A percentile compares a stretch with the other conserved stretches of the same genome.
Conservation (phyloP, 2,797 vertebrate genomes). For the Psittacula derbiana region DNA sequence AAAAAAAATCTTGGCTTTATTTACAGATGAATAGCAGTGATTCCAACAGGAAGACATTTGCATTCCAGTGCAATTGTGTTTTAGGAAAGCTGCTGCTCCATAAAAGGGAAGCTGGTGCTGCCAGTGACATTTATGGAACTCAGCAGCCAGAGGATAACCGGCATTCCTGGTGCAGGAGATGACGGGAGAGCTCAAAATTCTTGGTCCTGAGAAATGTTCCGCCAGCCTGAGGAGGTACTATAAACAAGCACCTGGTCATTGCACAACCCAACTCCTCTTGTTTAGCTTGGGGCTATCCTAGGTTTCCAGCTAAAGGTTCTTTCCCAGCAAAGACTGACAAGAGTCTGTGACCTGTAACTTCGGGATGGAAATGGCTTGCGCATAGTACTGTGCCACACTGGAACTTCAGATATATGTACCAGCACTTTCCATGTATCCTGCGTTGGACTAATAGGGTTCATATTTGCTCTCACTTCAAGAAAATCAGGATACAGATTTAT, state of each 20-base stretch:
- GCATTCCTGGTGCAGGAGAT: neutral
- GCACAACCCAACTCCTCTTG: neutral
- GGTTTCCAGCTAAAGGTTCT: neutral
- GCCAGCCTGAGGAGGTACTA: neutral
- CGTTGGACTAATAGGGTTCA: neutral
- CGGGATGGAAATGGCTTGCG: neutral
- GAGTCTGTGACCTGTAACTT: neutral
- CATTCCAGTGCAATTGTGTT: neutral
- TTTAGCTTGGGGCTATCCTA: neutral
- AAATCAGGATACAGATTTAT: neutral
- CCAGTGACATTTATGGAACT: neutral
- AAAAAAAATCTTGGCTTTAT: neutral
- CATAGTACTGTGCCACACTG: neutral
- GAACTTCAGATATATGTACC: neutral
- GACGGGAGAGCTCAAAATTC: neutral
- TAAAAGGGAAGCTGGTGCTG: conserved; percentile 3
- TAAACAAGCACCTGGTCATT: neutral
- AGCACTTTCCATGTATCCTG: neutral
- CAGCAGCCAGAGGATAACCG: neutral
- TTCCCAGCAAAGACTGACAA: neutral
- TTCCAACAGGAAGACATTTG: conserved; percentile 1
- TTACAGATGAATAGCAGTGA: neutral
- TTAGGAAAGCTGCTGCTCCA: conserved; percentile 7
- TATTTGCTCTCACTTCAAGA: neutral
- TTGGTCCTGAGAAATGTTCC: neutral